Evolutionary conservation across 2,888 invertebrate genomes (phyloP).

Genomic region (Sarcophaga variegata): DNA sequence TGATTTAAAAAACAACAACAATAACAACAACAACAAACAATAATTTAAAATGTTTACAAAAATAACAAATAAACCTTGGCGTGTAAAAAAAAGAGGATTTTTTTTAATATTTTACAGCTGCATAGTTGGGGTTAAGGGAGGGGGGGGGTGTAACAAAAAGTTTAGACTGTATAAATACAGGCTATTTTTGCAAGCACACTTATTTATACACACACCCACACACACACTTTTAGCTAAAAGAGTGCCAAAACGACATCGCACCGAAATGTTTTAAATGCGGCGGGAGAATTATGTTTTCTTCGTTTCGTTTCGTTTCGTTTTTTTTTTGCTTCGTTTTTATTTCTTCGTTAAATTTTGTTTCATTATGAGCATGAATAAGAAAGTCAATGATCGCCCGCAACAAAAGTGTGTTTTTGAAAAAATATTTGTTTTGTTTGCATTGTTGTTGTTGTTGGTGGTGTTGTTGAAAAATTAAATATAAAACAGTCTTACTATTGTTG

Average conservation of each 20-base stretch:
- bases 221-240: background rate
- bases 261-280: background rate
- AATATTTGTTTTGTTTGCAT: conserved; percentile 17
- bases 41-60: background rate
- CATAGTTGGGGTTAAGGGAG: no score
- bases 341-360: background rate
- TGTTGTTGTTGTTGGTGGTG: background rate
- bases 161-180: background rate
- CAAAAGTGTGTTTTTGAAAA: conserved; percentile 39
- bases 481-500: conserved; percentile 27
- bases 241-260: conserved; percentile 8
- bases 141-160: no score
- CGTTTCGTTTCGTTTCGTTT: background rate
- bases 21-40: no score
- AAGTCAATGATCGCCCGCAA: conserved; percentile 60
- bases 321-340: background rate
- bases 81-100: background rate
- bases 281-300: background rate
- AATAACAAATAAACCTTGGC: background rate
- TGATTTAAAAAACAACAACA: no score
- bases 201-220: background rate
- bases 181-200: background rate
- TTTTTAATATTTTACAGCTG: no score
- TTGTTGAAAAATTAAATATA: background rate
- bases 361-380: conserved; percentile 42